These are phyloP conservation scores for Pseudomyrmex sp. DNA, from an alignment of 1,140 invertebrate genomes.

Conservation along the genomic window DNA sequence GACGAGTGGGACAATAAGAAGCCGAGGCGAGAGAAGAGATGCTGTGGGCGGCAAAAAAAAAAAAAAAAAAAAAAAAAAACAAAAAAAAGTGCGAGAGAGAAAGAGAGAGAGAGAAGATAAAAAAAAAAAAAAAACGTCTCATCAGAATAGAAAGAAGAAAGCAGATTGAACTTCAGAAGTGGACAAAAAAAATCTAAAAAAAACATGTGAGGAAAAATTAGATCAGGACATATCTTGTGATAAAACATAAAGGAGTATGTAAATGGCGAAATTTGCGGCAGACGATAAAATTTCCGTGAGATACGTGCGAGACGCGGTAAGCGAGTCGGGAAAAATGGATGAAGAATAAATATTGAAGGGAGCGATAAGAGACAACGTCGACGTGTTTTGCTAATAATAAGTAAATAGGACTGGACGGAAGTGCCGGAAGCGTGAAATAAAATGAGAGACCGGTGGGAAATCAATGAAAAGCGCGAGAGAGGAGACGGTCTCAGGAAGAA, in stretches of 20 bases:
- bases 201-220: neutral
- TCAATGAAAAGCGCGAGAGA: slow-evolving; percentile 25
- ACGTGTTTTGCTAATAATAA: slow-evolving; percentile 52
- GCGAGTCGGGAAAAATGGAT: slow-evolving; percentile 30
- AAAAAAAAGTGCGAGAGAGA: slow-evolving; percentile 10
- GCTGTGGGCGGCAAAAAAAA: too few species aligned
- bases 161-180: neutral
- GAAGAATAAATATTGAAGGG: slow-evolving; percentile 37
- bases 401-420: slow-evolving; percentile 49
- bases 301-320: neutral
- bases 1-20: slow-evolving; percentile 28
- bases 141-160: slow-evolving; percentile 25
- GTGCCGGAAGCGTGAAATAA: slow-evolving; percentile 43
- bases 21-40: neutral
- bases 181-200: neutral
- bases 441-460: slow-evolving; percentile 57
- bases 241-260: neutral
- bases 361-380: neutral
- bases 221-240: neutral
- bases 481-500: slow-evolving; percentile 25
- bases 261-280: slow-evolving; percentile 23
- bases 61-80: neutral
- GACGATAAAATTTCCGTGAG: neutral
- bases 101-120: neutral
- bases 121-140: slow-evolving; percentile 22